Base-by-base conservation (phyloP, 2,888 invertebrate genomes). In the Lepetodrilus schrolli region DNA sequence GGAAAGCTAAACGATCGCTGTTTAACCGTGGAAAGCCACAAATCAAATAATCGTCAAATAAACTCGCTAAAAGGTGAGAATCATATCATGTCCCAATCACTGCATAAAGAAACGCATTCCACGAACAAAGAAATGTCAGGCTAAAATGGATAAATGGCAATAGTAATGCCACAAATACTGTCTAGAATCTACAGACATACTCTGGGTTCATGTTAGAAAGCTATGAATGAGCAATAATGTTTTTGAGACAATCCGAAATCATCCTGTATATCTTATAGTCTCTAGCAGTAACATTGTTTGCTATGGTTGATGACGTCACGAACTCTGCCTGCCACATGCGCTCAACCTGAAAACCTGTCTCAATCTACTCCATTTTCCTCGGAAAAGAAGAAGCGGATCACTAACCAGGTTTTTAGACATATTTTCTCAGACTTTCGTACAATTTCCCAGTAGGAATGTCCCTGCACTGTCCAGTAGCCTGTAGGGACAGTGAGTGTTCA, bases 281-380 rank as follows among this genome's bases (percentile, higher is more conserved):
- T 58, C 58, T n/a, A n/a, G 17, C 58, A 58, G 58, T 58, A 43
- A 68, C 68, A 68, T 68, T 68, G 68, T 68, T 68, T 68, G 68
- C 68, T 38, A 68, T 68, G 43, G 68, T 47, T 74, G 43, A 58
- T 74, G 74, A 74, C 74, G 74, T 74, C 74, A 74, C 70, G 48
- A 51, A 69, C 51, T 51, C 70, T 70, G 43, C 38, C 48, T 38
- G 74, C 74, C 74, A 74, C 74, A 74, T 74, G 74, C 74, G 74
- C 73, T 73, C 73, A 73, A 73, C 73, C 73, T 69, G 48, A 74
- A 74, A 74, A 70, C 74, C 73, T 66, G 66, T 70, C 58, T 70
- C 74, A 51, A 74, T 70, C 65, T 50, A 58, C 48, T 65, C 70
- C 70, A 65, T 43, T 74, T 74, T 74, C 74, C 65, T 47, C 38